phyloP scores from a whole-genome alignment of 1,140 invertebrate species.

The Drosophila mauritiana region DNA sequence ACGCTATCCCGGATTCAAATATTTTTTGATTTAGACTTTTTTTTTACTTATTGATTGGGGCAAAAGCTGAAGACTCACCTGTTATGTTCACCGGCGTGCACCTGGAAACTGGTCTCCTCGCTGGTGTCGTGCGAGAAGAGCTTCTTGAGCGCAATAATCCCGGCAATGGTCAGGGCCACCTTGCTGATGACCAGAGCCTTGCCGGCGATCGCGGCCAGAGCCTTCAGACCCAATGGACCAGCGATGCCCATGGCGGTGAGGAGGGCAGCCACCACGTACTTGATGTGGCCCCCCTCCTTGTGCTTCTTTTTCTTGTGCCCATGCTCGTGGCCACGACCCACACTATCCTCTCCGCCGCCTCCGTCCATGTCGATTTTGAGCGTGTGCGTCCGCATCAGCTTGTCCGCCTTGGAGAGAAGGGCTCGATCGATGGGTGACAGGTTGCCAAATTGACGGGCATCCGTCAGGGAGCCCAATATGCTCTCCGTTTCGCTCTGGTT shows the following conservation, averaged over 20 bases:
- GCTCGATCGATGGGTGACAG: constrained; percentile 72
- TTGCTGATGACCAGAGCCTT: constrained; percentile 89
- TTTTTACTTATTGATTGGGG: too few species aligned
- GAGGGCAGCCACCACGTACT: constrained; percentile 87
- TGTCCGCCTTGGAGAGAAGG: constrained; percentile 75
- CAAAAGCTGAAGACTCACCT: constrained; percentile 81
- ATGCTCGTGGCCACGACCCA: constrained; percentile 49
- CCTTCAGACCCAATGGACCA: constrained; percentile 86
- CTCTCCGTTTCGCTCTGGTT: constrained; percentile 84
- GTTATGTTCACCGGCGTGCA: constrained; percentile 88
- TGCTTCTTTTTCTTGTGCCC: constrained; percentile 69
- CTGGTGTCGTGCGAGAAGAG: constrained; percentile 87
- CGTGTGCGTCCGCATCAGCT: constrained; percentile 75
- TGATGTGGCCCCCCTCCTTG: constrained; percentile 77
- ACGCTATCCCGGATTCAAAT: too few species aligned
- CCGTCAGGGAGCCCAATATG: constrained; percentile 63
- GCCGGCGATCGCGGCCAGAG: constrained; percentile 88
- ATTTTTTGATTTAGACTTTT: too few species aligned
- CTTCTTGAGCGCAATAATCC: constrained; percentile 89
- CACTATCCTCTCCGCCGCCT: constrained; percentile 3
- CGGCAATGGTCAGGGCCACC: constrained; percentile 88
- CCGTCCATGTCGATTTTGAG: constrained; percentile 70
- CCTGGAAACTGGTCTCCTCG: constrained; percentile 88
- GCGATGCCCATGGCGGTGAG: constrained; percentile 88
- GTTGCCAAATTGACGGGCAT: constrained; percentile 69